Base-by-base conservation (phyloP, 1,140 invertebrate genomes). In the Caerostris extrusa region DNA sequence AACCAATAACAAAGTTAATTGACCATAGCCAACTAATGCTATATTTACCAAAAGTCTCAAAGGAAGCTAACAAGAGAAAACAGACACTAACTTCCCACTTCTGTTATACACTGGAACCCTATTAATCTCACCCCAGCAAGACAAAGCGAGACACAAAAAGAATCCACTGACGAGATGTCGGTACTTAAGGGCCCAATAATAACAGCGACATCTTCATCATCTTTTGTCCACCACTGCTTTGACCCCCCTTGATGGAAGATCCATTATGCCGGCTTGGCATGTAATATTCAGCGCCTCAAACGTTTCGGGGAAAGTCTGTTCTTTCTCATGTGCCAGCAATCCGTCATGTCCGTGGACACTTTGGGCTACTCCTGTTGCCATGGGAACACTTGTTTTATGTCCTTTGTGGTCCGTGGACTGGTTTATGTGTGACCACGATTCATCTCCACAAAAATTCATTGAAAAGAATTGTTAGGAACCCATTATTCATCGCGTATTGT, bases 161-260 rank as follows among this genome's bases (percentile, higher is more conserved):
- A 77, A 90, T 71, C 14, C 55, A 7, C 10, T 56, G 64, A 50
- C 55, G n/a, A 69, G 64, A 56, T 90, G 88, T 90, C 61, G 34
- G 55, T 60, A 85, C 58, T 85, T 85, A 85, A 85, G 83, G 64
- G 60, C 14, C 88, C 71, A 90, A 90, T 77, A 90, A 90, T 90
- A 90, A 90, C 90, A 53, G 12, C 64, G 64, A 71, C 64, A 89
- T 89, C 87, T 89, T 89, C 87, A 91, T 91, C 90, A 91, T 91
- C 90, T 60, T 81, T 91, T 91, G 90, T 91, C 57, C 56, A 71
- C 10, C 71, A 69, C 81, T 17, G 71, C 58, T 82, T 91, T 60
- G 34, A 71, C 10, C 87, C 67, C 53, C 64, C 87, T 57, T 90
- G n/a, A 77, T 57, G 34, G 69, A 60, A 56, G 60, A 91, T 91